Evolutionary conservation across 2,113 vertebrate species (phyloP).

Genomic region (Tetrax tetrax): DNA sequence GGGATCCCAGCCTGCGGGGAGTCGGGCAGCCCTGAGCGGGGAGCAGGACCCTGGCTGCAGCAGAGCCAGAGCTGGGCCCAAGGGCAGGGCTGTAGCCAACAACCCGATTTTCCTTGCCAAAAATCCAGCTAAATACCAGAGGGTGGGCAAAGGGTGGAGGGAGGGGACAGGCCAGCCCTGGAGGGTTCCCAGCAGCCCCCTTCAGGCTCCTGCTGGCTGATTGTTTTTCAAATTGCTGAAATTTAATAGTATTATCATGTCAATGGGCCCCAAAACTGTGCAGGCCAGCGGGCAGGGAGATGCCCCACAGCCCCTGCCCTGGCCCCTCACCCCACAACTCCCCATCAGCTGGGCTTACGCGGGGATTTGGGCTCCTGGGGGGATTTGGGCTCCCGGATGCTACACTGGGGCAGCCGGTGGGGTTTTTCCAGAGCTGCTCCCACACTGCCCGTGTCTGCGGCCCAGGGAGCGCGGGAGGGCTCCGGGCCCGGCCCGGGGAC

Average conservation of each 20-base stretch:
- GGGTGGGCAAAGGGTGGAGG: neutral
- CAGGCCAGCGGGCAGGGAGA: neutral
- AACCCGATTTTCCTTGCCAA: neutral
- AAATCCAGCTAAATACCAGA: neutral
- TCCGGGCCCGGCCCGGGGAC: neutral
- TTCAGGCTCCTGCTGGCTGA: neutral
- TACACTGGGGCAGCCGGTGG: neutral
- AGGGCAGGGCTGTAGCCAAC: neutral
- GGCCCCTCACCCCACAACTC: neutral
- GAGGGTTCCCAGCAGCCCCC: neutral
- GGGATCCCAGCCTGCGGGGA: neutral
- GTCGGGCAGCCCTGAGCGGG: neutral
- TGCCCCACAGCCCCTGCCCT: neutral
- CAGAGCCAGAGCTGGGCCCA: neutral
- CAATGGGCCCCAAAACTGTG: neutral
- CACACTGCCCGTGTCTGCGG: fast-evolving
- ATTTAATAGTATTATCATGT: conserved; percentile 34
- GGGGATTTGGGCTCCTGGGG: neutral
- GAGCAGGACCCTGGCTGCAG: neutral
- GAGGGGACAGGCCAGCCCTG: neutral
- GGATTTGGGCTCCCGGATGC: neutral
- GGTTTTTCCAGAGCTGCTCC: neutral
- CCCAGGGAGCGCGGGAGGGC: neutral
- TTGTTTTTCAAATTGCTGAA: conserved; percentile 32
- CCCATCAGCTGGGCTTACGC: neutral